These are phyloP conservation scores for Hormaphis cornu DNA, from an alignment of 1,140 invertebrate species.

Conservation along the genomic window DNA sequence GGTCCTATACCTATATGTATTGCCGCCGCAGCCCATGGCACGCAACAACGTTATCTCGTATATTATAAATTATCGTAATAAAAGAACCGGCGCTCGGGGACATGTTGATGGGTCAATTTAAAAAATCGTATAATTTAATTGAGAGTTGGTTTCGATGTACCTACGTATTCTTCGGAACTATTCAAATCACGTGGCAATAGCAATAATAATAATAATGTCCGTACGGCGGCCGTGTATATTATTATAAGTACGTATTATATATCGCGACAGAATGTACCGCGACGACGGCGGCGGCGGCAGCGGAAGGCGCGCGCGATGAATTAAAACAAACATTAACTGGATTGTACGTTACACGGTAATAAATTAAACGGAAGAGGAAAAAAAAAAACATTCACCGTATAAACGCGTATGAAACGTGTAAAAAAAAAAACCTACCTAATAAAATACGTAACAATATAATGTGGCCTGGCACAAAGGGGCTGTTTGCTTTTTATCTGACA, in stretches of 20 bases:
- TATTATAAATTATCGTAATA: neutral
- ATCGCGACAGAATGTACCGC: neutral
- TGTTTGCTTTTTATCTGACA: constrained; percentile 19
- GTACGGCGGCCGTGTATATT: neutral
- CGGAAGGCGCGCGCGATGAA: neutral
- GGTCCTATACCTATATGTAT: too few relatives aligned
- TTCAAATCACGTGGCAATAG: constrained; percentile 30
- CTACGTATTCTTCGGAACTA: neutral
- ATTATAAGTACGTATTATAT: neutral
- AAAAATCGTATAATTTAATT: constrained; percentile 31
- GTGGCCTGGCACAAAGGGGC: constrained; percentile 10
- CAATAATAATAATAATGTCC: too few relatives aligned
- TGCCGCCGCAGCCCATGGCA: neutral
- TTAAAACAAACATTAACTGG: constrained; percentile 30
- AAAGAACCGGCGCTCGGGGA: neutral
- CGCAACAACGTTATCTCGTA: neutral
- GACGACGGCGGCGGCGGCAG: neutral
- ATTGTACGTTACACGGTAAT: constrained; percentile 29
- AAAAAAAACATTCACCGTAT: neutral
- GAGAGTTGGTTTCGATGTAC: constrained; percentile 31
- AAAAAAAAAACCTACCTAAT: too few relatives aligned
- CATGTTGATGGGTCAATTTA: constrained; percentile 29
- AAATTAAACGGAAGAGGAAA: constrained; percentile 23
- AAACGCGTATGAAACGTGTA: too few relatives aligned
- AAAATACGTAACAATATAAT: neutral